These are phyloP conservation scores for Dorcus parallelipipedus DNA, from an alignment of 2,888 invertebrate species.

Conservation along the genomic window DNA sequence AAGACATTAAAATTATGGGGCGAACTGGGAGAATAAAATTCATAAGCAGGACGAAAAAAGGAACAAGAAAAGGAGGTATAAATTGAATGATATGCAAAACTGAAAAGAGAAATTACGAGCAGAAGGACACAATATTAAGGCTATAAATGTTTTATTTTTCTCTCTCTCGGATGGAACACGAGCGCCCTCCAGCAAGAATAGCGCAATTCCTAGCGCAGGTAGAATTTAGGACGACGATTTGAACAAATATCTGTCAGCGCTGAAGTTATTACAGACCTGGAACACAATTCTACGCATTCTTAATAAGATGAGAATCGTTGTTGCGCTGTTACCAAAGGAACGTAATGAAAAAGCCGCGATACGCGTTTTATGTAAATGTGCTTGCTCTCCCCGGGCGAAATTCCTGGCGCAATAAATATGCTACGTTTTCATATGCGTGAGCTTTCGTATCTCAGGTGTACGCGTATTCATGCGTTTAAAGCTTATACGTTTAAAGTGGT, in stretches of 20 bases:
- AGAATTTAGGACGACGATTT: constrained; percentile 34
- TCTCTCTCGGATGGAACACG: neutral
- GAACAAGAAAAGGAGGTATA: too few species aligned
- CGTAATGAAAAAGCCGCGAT: constrained; percentile 40
- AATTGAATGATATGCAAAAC: too few species aligned
- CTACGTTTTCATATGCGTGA: too few species aligned
- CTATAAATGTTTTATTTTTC: constrained; percentile 1
- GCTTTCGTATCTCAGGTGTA: too few species aligned
- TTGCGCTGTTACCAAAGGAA: constrained; percentile 23
- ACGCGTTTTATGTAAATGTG: constrained; percentile 39
- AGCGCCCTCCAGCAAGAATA: neutral
- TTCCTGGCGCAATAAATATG: neutral
- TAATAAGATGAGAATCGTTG: constrained; percentile 43
- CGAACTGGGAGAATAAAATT: too few species aligned
- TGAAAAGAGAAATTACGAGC: neutral
- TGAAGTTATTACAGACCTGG: constrained; percentile 35
- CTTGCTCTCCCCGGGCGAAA: constrained; percentile 6
- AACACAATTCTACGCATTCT: constrained; percentile 42
- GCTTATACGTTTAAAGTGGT: neutral
- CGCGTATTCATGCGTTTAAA: neutral
- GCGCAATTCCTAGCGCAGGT: constrained; percentile 14
- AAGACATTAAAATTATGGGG: too few species aligned
- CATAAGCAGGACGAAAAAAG: too few species aligned
- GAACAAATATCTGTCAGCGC: constrained; percentile 39
- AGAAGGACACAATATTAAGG: neutral